Base-by-base conservation (phyloP, 2,113 vertebrate genomes). In the Alligator mississippiensis region DNA sequence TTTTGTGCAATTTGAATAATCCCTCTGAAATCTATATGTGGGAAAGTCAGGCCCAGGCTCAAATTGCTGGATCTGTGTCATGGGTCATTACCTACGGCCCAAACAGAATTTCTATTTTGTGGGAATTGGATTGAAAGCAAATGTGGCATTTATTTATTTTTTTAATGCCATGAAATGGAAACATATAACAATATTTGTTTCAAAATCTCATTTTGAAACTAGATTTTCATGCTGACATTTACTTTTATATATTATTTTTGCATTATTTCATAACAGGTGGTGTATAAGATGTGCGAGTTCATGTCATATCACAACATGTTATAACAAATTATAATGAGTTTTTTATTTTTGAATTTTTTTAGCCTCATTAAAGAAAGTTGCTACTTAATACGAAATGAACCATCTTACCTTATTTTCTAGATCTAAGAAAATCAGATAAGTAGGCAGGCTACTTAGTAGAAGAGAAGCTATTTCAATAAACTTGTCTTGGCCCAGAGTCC, bases 351-450 rank as follows among this genome's bases (percentile, higher is more conserved):
- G 85, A 84, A 96, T 76, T 76, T 66, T 27, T 96, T 91, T 84
- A 87, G 95, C 89, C 90, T 94, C 57, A 17, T 92, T 95, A 93
- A 47, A 47, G 47, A 47, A 47, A 92, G 88, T 87, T 80, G 68
- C 82, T 88, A 14, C 90, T 94, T 93, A 76, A 70, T 61, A 54
- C 25, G 4, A 80, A 76, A 84, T 57, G 24, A 93, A 79, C 84
- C 63, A 70, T 84, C 61, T 82, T 93, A 28, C 13, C 77, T 93
- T 59, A 57, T 64, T 86, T 75, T 90, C 80, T 14, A 91, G 84
- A 95, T 95, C 91, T 91, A 90, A 85, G 87, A 77, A 91, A 85
- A 85, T 15, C 74, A 60, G 86, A 87, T 89, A 89, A 90, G 87
- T 0, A 0, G 80, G 62, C 0, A 1, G 77, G 57, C 63, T 94